These are phyloP conservation scores for Galleria mellonella DNA, from an alignment of 1,140 invertebrate species.

Conservation along the genomic window DNA sequence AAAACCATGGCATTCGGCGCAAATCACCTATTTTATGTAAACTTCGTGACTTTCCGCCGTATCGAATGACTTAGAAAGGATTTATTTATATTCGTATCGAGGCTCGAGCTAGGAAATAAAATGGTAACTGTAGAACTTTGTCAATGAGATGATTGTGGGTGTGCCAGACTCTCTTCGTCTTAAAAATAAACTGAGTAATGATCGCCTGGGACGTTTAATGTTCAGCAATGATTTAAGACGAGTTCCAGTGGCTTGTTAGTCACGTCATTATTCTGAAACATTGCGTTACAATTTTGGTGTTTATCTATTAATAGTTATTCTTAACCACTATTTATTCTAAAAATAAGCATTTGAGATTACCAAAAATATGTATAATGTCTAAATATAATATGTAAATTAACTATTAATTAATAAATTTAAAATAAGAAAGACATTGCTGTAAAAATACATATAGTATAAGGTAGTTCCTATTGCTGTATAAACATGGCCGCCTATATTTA, in stretches of 20 bases:
- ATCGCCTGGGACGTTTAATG: conserved; percentile 6
- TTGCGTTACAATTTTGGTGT: not conserved
- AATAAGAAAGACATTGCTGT: too few species aligned
- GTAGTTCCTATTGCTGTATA: too few species aligned
- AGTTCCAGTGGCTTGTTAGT: conserved; percentile 20
- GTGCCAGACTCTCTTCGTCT: conserved; percentile 22
- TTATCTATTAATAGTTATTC: too few species aligned
- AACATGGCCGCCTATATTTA: too few species aligned
- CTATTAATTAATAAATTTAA: too few species aligned
- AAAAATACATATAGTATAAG: too few species aligned
- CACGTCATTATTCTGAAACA: conserved; percentile 10
- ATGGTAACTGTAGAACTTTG: conserved; percentile 41
- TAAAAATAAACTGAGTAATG: conserved; percentile 42
- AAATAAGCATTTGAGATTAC: too few species aligned
- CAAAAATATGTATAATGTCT: too few species aligned
- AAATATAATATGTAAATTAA: too few species aligned
- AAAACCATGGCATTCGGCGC: conserved; percentile 51
- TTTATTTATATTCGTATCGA: conserved; percentile 61
- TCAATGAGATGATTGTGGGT: conserved; percentile 43
- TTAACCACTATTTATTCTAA: too few species aligned
- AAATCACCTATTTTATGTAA: conserved; percentile 73
- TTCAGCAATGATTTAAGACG: conserved; percentile 13
- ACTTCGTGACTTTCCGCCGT: conserved; percentile 69
- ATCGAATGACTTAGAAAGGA: conserved; percentile 73
- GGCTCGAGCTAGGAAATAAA: conserved; percentile 39